Evolutionary conservation across 2,888 invertebrate genomes (phyloP), one percentile per base, ranked within the genome.

Genomic region (Listrodromus nycthemerus): DNA sequence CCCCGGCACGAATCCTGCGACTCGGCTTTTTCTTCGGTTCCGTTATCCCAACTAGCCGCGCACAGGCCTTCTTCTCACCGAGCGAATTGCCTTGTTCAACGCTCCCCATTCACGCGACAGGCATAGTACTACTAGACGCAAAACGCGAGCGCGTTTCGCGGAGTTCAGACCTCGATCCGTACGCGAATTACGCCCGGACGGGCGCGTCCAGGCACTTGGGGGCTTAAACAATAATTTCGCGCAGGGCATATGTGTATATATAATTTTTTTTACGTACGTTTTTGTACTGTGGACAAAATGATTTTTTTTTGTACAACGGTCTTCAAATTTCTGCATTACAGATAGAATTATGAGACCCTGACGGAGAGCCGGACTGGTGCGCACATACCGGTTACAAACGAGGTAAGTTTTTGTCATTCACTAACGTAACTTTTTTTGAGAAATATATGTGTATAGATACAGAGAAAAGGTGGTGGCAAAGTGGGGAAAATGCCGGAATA

Each of bases 271-370:
- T 55, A 1, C 10, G 21, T 13, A 4, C 2, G 21, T 24, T 13
- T 19, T 52, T 55, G 21, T 24, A 55, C 21, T 55, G 2, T 55
- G 52, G 24, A 7, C 1, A 24, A 21, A 55, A 1, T n/a, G 55
- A n/a, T n/a, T n/a, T 71, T 6, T 61, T 2, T 33, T 63, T 78
- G 58, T 58, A 61, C 41, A 69, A 81, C 41, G 19, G 27, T 37
- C 50, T 71, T 67, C 10, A n/a, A 65, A 67, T 73, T 82, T 77
- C 63, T 82, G 58, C 78, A 69, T 89, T 89, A 6, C 86, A 93
- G 93, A 91, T 92, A 89, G 89, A 91, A 90, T 89, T 91, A 92
- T 91, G 93, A 92, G 88, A 91, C 91, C 93, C 89, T 93, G 91
- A 91, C 90, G 89, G 90, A 90, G 91, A 88, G 91, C 21, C 89